Evolutionary conservation across 2,888 invertebrate species (phyloP), one percentile per base, ranked within the genome.

Genomic region (Caenorhabditis sp.): DNA sequence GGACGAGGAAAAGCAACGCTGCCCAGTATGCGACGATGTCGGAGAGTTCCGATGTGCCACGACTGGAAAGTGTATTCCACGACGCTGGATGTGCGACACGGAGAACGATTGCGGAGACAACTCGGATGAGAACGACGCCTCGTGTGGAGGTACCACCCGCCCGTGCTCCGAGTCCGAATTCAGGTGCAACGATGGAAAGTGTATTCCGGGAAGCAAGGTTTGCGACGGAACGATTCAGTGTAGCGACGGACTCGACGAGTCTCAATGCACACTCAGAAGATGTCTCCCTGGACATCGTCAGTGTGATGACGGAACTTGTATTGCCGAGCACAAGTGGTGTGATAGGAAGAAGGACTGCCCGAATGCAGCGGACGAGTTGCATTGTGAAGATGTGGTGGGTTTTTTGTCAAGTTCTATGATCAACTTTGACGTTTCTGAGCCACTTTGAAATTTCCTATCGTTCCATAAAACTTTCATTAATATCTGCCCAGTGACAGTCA

Each of bases 21-120:
- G 88, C 51, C 97, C 97, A 0, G 94, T 95, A 66, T 99, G 98
- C 92, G 95, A 95, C 86, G 92, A 95, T 0, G 95, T 95, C 22
- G 96, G 96, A 2, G 98, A 98, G 92, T 98, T 97, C 93, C 95
- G 96, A 86, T 98, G 98, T 93, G 90, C 87, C 26, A 89, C 90
- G 10, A 86, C 88, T 10, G 87, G 86, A 35, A 87, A 86, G 69
- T 92, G 92, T 92, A 96, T 97, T 68, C 96, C 97, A 0, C 95
- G 95, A 89, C 95, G 96, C n/a, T 87, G 89, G 89, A 86, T 89
- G 88, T 89, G 87, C 56, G 89, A 89, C 69, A 87, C 89, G 38
- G 96, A 97, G 35, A 96, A 97, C 91, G 98, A 98, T 92, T 98
- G 98, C 91, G 94, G 96, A 0, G 98, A 98, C 92, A 96, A 96